phyloP scores from a whole-genome alignment of 1,140 invertebrate species.

The Geopemphigus sp. region DNA sequence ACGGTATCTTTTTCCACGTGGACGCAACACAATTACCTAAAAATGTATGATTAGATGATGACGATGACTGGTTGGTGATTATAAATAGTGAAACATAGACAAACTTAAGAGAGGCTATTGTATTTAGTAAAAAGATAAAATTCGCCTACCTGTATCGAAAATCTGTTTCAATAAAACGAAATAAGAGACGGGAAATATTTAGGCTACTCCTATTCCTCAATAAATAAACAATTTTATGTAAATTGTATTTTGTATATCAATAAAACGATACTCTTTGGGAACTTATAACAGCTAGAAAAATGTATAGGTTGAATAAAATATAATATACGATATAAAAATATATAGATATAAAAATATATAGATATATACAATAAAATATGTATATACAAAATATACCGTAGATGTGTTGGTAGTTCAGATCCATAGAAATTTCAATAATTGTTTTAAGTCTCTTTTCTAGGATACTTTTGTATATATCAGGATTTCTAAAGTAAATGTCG shows the following conservation, averaged over 20 bases:
- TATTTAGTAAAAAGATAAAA: constrained; percentile 8
- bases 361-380: no score
- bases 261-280: neutral
- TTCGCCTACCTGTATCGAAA: neutral
- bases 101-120: neutral
- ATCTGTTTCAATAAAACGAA: constrained; percentile 1
- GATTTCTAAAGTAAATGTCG: no score
- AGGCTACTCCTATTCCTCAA: neutral
- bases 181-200: neutral
- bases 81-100: constrained; percentile 1
- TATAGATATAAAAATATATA: no score
- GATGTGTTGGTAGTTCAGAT: neutral
- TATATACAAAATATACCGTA: neutral
- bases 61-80: neutral
- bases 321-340: neutral
- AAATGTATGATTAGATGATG: neutral
- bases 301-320: neutral
- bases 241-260: neutral
- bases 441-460: neutral
- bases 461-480: no score
- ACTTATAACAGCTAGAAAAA: constrained; percentile 5
- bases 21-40: constrained; percentile 7
- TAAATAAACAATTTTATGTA: constrained; percentile 3
- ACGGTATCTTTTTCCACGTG: constrained; percentile 30
- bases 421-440: neutral